Percentiles rank a stretch among this genome's conserved stretches.
Conservation (phyloP, 2,888 invertebrate genomes). For the Creontiades dilutus region DNA sequence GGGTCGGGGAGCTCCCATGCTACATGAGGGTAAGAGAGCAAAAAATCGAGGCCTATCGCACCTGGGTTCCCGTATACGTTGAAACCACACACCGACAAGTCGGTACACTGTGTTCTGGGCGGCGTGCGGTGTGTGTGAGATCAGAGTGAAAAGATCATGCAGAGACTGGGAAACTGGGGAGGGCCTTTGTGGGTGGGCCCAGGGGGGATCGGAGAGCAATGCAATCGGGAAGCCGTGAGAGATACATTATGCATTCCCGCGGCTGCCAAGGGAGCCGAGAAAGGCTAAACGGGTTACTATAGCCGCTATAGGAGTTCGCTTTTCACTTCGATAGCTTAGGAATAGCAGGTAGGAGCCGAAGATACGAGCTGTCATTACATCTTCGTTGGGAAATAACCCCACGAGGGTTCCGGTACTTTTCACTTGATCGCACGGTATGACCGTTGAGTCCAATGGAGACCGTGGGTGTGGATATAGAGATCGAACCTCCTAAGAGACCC, state of each 20-base stretch:
- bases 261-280: conserved; percentile 34
- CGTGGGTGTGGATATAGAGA: conserved; percentile 11
- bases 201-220: background rate
- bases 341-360: conserved; percentile 17
- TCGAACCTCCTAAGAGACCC: background rate
- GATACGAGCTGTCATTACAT: conserved; percentile 21
- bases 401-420: conserved; percentile 30
- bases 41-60: conserved; percentile 13
- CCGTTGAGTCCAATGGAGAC: background rate
- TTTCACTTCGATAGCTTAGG: conserved; percentile 27
- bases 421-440: background rate
- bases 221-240: conserved; percentile 28
- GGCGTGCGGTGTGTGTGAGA: background rate
- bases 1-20: background rate
- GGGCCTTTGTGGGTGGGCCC: background rate
- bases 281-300: conserved; percentile 29
- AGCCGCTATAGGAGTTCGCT: conserved; percentile 9
- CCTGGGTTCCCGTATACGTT: background rate
- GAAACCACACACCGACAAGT: background rate
- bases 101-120: background rate
- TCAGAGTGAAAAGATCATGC: conserved; percentile 24
- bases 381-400: background rate
- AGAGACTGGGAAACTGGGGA: background rate
- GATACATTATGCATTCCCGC: conserved; percentile 42
- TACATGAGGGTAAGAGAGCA: background rate